A percentile compares a stretch with the other conserved stretches of the same genome.
Conservation (phyloP, 2,888 invertebrate genomes). For the Peribatodes rhomboidaria region DNA sequence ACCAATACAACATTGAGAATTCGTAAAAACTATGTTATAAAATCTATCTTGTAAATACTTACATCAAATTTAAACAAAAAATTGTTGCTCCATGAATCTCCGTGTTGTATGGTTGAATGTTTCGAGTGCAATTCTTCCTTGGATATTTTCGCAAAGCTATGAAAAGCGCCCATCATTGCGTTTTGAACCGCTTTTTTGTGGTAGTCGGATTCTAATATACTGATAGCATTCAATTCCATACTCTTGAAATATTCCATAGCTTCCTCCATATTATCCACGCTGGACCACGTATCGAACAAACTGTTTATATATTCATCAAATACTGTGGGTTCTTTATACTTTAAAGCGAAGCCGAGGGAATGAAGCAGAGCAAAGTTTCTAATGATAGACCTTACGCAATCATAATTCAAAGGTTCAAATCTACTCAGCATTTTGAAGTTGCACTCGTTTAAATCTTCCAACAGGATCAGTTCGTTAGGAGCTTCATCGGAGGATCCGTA, state of each 20-base stretch:
- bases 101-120: slow-evolving; percentile 55
- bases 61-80: slow-evolving; percentile 57
- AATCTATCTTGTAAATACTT: too few relatives aligned
- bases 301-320: slow-evolving; percentile 42
- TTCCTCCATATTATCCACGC: slow-evolving; percentile 11
- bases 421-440: slow-evolving; percentile 55
- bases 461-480: slow-evolving; percentile 58
- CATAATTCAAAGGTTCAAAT: slow-evolving; percentile 49
- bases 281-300: slow-evolving; percentile 40
- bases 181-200: slow-evolving; percentile 37
- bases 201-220: slow-evolving; percentile 39
- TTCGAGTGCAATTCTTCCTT: slow-evolving; percentile 44
- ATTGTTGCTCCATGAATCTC: slow-evolving; percentile 63
- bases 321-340: slow-evolving; percentile 49
- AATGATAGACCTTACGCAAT: slow-evolving; percentile 51
- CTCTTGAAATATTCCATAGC: slow-evolving; percentile 10
- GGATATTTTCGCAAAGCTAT: slow-evolving; percentile 35
- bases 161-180: slow-evolving; percentile 19
- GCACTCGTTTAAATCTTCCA: slow-evolving; percentile 58
- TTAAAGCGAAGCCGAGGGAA: slow-evolving; percentile 55
- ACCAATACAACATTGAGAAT: too few relatives aligned
- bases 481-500: slow-evolving; percentile 53
- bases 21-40: too few relatives aligned
- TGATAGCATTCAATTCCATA: slow-evolving; percentile 25
- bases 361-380: slow-evolving; percentile 57